Base-by-base conservation (phyloP, 2,888 invertebrate species). In the Protodeltote pygarga region DNA sequence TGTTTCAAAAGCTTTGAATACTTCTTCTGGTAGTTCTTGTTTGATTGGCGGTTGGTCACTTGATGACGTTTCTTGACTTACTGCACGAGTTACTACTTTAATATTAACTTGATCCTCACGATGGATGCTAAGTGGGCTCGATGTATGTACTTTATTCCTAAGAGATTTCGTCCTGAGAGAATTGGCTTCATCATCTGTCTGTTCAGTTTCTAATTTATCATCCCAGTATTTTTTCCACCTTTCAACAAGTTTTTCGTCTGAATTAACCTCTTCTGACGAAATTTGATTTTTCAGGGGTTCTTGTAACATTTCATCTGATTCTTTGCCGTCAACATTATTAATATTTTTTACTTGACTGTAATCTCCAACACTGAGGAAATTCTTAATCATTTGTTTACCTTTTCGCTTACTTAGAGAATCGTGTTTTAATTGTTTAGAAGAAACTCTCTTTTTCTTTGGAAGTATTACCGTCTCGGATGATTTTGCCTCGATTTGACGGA, bases 141-240 rank as follows among this genome's bases (percentile, higher is more conserved):
- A 8, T 23, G 39, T 33, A 4, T 10, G 25, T 10, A 44, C 15
- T 55, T 28, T 50, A 38, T 15, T 38, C 39, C 40, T 46, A 14
- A 39, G 33, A 10, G 66, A 53, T 44, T 52, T 65, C 4, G 19
- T 27, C 21, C 55, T 66, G 10, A 59, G 54, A 9, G 54, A 50
- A 39, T 48, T 47, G 10, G 50, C 49, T 16, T 76, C 75, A 21
- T 33, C 44, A 33, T 76, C 73, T 38, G 72, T 63, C 29, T 72
- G 73, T 58, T 85, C 82, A 10, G 68, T 55, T 68, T 83, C 82
- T 39, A 90, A 64, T 71, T 85, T 89, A 2, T 81, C 82, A 61
- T 91, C 85, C 92, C 92, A 92, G 70, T 82, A 91, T 54, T 81
- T 82, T 57, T 86, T 91, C 91, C 89, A 91, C 70, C 83, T 87